These are phyloP conservation scores for Hymenochirus boettgeri DNA, from an alignment of 2,113 vertebrate species.

Conservation along the genomic window DNA sequence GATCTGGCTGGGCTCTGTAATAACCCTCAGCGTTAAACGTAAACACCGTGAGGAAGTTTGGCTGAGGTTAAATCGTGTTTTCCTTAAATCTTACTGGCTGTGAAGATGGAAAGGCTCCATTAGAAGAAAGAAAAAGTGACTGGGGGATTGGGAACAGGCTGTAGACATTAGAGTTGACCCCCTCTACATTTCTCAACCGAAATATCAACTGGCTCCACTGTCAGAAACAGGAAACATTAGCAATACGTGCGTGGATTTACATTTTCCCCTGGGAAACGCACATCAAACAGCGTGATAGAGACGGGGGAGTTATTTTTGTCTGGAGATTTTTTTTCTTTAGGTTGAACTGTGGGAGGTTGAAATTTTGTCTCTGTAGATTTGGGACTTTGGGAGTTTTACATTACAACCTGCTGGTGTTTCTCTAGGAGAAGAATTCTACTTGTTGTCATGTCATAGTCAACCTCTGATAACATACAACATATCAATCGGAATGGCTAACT, in stretches of 20 bases:
- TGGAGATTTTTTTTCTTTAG: conserved; percentile 44
- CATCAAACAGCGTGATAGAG: conserved; percentile 61
- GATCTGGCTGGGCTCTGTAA: conserved; percentile 48
- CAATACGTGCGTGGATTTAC: conserved; percentile 68
- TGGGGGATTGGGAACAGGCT: conserved; percentile 64
- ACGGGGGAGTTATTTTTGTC: conserved; percentile 59
- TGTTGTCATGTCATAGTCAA: too few species aligned
- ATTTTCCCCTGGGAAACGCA: conserved; percentile 63
- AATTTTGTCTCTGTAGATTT: neutral
- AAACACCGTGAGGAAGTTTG: conserved; percentile 66
- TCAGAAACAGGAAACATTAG: conserved; percentile 68
- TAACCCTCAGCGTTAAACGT: conserved; percentile 56
- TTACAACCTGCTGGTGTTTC: too few species aligned
- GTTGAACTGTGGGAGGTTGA: conserved; percentile 5
- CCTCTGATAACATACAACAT: too few species aligned
- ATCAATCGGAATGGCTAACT: too few species aligned
- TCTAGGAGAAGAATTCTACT: too few species aligned
- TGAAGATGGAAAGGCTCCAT: conserved; percentile 65
- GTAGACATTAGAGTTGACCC: conserved; percentile 55
- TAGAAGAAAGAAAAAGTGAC: conserved; percentile 58
- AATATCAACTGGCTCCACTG: conserved; percentile 69
- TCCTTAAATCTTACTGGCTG: conserved; percentile 55
- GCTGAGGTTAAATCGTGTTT: conserved; percentile 66
- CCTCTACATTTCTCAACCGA: conserved; percentile 52
- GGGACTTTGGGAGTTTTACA: too few species aligned